Percentiles rank a stretch among this genome's conserved stretches.
Evolutionary conservation across 1,140 invertebrate species (phyloP).

Genomic region (Nymphalis io): DNA sequence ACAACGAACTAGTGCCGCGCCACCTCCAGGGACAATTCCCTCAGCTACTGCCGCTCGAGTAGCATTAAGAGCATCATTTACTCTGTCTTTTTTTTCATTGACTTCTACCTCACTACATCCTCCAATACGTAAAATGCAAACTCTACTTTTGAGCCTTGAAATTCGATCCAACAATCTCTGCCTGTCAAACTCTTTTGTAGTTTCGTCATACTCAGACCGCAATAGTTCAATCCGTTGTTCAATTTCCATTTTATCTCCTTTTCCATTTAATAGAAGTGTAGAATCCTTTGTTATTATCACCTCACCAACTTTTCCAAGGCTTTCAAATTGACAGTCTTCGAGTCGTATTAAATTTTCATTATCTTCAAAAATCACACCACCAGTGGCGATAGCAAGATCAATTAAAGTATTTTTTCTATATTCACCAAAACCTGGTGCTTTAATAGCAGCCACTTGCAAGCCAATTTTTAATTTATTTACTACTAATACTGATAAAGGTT

Average conservation of each 20-base stretch:
- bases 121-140: conserved; percentile 97
- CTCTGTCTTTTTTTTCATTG: conserved; percentile 99
- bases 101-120: conserved; percentile 99
- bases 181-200: conserved; percentile 99
- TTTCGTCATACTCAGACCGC: conserved; percentile 95
- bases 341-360: conserved; percentile 97
- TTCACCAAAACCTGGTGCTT: conserved; percentile 99
- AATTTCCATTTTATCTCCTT: conserved; percentile 94
- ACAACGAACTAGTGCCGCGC: conserved; percentile 96
- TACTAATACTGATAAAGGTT: conserved; percentile 98
- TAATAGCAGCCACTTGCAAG: conserved; percentile 98
- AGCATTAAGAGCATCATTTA: conserved; percentile 98
- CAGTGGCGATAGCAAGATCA: conserved; percentile 98
- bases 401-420: conserved; percentile 98
- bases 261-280: conserved; percentile 93
- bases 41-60: conserved; percentile 99
- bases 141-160: conserved; percentile 96
- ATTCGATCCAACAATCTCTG: conserved; percentile 98
- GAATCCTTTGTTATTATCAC: conserved; percentile 99
- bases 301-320: conserved; percentile 97
- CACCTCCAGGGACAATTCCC: conserved; percentile 99
- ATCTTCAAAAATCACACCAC: conserved; percentile 98
- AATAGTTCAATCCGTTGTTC: conserved; percentile 94
- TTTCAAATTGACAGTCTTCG: conserved; percentile 95
- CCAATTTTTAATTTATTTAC: conserved; percentile 99